Evolutionary conservation across 2,888 invertebrate genomes (phyloP).

Genomic region (Scaptomyza cyrtandrae): DNA sequence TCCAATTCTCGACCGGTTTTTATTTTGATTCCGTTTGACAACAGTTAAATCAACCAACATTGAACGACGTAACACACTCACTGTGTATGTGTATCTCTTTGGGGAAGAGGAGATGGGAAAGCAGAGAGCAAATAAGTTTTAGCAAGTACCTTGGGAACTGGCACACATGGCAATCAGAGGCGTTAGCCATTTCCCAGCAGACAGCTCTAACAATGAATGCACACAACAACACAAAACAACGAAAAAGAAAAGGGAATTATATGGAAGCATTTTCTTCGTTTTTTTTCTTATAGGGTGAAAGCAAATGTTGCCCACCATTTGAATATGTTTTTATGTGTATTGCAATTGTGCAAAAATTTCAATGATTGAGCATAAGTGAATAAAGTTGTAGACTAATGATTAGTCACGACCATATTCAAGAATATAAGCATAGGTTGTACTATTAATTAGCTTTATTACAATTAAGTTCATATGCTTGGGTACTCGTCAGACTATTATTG

Average conservation of each 20-base stretch:
- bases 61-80: conserved; percentile 1
- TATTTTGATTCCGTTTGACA: conserved; percentile 33
- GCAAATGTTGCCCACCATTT: conserved; percentile 24
- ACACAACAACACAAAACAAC: conserved; percentile 11
- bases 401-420: conserved; percentile 19
- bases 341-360: conserved; percentile 10
- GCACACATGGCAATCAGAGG: conserved; percentile 57
- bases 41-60: conserved; percentile 42
- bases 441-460: conserved; percentile 55
- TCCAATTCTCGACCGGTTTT: conserved; percentile 22
- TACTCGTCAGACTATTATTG: conserved; percentile 4
- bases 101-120: neutral
- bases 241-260: conserved; percentile 7
- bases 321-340: neutral
- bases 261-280: conserved; percentile 8
- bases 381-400: conserved; percentile 1
- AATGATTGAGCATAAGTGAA: conserved; percentile 10
- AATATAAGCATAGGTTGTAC: conserved; percentile 12
- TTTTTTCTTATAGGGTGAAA: conserved; percentile 23
- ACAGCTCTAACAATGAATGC: conserved; percentile 32
- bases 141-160: conserved; percentile 51
- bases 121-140: conserved; percentile 20
- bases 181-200: conserved; percentile 42
- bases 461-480: conserved; percentile 27
- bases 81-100: neutral